Conservation (phyloP, 64 coral and sea anemone species). For the Porites australiensis region DNA sequence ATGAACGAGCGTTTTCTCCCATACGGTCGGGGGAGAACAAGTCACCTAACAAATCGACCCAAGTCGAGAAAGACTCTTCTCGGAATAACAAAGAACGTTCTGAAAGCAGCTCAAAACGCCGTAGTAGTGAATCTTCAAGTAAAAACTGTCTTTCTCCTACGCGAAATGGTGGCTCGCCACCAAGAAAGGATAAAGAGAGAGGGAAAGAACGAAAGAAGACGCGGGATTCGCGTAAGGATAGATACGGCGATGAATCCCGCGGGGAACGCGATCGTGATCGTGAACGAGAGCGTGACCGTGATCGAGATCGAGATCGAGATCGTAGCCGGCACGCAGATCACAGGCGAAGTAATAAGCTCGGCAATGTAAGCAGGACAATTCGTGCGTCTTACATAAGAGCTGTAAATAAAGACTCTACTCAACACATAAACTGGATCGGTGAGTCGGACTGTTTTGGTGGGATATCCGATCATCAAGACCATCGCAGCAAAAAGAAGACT, state of each 20-base stretch:
- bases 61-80: conserved; percentile 28
- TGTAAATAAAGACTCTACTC: conserved; percentile 77
- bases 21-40: conserved; percentile 30
- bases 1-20: conserved; percentile 33
- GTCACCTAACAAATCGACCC: conserved; percentile 21
- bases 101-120: conserved; percentile 18
- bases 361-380: conserved; percentile 92
- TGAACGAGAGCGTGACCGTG: conserved; percentile 58
- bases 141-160: conserved; percentile 39
- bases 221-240: conserved; percentile 20
- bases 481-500: conserved; percentile 70
- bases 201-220: conserved; percentile 40
- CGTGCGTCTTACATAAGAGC: conserved; percentile 94
- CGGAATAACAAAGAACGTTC: conserved; percentile 46
- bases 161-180: conserved; percentile 16
- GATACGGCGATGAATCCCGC: conserved; percentile 13
- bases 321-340: conserved; percentile 79
- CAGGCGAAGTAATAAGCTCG: conserved; percentile 72
- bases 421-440: conserved; percentile 86
- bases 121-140: conserved; percentile 30
- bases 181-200: conserved; percentile 43
- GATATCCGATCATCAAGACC: conserved; percentile 20
- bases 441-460: conserved; percentile 64
- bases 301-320: conserved; percentile 62
- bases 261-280: conserved; percentile 54